phyloP scores from a whole-genome alignment of 2,888 invertebrate species.

The Deladenus siricidicola region DNA sequence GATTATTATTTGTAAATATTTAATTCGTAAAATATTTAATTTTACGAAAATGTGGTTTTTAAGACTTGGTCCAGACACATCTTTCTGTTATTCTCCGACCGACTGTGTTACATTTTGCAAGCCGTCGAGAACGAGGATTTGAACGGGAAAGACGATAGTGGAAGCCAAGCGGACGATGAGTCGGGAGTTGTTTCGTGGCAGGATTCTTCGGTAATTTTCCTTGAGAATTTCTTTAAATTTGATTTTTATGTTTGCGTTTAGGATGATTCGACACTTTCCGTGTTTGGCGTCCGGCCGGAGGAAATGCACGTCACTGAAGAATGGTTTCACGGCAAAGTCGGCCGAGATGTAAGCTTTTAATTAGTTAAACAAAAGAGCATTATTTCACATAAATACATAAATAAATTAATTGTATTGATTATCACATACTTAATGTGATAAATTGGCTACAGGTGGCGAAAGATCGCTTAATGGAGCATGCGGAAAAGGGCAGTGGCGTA shows the following conservation, averaged over 20 bases:
- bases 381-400: too few species aligned
- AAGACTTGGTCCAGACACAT: slow-evolving; percentile 47
- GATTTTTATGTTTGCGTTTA: too few species aligned
- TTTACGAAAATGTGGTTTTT: slow-evolving; percentile 7
- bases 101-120: slow-evolving; percentile 44
- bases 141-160: slow-evolving; percentile 28
- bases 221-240: too few species aligned
- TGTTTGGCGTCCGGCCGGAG: slow-evolving; percentile 47
- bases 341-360: slow-evolving; percentile 33
- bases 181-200: background rate
- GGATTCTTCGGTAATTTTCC: background rate
- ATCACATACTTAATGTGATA: too few species aligned
- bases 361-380: too few species aligned
- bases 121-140: slow-evolving; percentile 25
- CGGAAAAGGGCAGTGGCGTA: slow-evolving; percentile 72
- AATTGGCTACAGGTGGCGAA: slow-evolving; percentile 33
- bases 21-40: too few species aligned
- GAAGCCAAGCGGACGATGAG: slow-evolving; percentile 47
- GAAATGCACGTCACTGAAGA: slow-evolving; percentile 54
- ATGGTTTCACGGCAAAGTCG: slow-evolving; percentile 53
- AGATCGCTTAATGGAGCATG: slow-evolving; percentile 38
- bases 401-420: too few species aligned
- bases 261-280: slow-evolving; percentile 36
- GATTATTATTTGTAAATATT: background rate
- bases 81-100: slow-evolving; percentile 49